Base-by-base conservation (phyloP, 2,113 vertebrate species). In the Callocephalon fimbriatum region DNA sequence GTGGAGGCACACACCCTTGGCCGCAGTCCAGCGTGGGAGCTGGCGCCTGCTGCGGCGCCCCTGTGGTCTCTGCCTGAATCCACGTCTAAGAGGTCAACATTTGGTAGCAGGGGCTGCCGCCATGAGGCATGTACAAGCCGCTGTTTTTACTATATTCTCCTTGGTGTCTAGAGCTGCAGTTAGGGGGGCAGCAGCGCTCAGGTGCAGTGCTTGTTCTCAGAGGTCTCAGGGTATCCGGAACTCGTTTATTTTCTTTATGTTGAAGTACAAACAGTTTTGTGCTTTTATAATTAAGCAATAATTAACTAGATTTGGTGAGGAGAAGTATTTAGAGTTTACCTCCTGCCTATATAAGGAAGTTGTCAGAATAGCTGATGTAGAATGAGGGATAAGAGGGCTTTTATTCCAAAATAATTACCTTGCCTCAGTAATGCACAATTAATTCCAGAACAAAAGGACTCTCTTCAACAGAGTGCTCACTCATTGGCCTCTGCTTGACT, bases 101-200 rank as follows among this genome's bases (percentile, higher is more conserved):
- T 59, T 50, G 74, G 14, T 15, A 12, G 35, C 54, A 37, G 29
- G 26, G 31, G 15, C 71, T 86, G 63, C 40, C 3, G 2, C 11
- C 10, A 1, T 1, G 25, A 76, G 76, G 11, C 44, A 40, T 0
- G 0, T 31, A 56, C 2, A 0, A 61, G 47, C 15, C 3, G 1
- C 59, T 77, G 5, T 20, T 71, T 40, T 83, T 21, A 12, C 11
- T 25, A 5, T 1, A 0, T 65, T 66, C 17, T 70, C 22, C 53
- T 20, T 3, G 4, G 13, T 6, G 0, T 27, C 50, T 65, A 22
- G 48, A 82, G 40, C 42, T 65, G 42, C 3, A 3, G 9, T 29
- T 40, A 12, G 23, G 3, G 18, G 12, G 4, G 8, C 45, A 68
- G 44, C 44, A 48, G n/a, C 5, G 2, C 42, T 42, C 15, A 2